Evolutionary conservation across 2,888 invertebrate genomes (phyloP), one percentile per base, ranked within the genome.

Genomic region (Stenotaenia linearis): DNA sequence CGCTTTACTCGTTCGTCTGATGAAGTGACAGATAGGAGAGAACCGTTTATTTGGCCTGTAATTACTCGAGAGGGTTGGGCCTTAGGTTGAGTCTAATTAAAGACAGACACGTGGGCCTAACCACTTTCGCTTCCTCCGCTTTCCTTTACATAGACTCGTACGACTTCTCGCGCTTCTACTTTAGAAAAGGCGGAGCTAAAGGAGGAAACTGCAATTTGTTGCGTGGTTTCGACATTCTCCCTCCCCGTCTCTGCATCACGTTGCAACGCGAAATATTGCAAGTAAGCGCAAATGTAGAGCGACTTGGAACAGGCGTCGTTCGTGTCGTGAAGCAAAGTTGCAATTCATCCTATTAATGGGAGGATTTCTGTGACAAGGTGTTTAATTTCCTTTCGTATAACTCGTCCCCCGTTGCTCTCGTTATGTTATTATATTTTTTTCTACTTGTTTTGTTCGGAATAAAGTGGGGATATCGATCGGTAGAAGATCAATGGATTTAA

Each of bases 21-120:
- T 56, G 21, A 56, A 56, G 56, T 56, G 56, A 56, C 56, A 56
- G 56, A 56, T 56, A 56, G 56, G 18, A 56, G 56, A n/a, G 56
- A 56, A 56, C 56, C 18, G 56, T 56, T 56, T 56, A 56, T 56
- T 56, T 56, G 56, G 7, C 21, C 56, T 18, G 56, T 56, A 56
- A 56, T 56, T 56, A 56, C 56, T 56, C 56, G 56, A 56, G 56
- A 56, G 56, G 56, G 56, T 56, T 56, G 56, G 56, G 56, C 56
- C 10, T 56, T 21, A 56, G 56, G 23, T 56, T 56, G 56, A 21
- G 56, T 56, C 56, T 56, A 56, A 56, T 56, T 56, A 56, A 56
- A 56, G 56, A 23, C 56, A 56, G 56, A n/a, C 56, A 56, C 23
- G 7, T 18, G 6, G 23, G 18, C 56, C 56, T 56, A 56, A 56